Percentiles rank a stretch among this genome's conserved stretches.
These are phyloP conservation scores for Lacerta viridis DNA, from an alignment of 2,797 vertebrate species.

Conservation along the genomic window DNA sequence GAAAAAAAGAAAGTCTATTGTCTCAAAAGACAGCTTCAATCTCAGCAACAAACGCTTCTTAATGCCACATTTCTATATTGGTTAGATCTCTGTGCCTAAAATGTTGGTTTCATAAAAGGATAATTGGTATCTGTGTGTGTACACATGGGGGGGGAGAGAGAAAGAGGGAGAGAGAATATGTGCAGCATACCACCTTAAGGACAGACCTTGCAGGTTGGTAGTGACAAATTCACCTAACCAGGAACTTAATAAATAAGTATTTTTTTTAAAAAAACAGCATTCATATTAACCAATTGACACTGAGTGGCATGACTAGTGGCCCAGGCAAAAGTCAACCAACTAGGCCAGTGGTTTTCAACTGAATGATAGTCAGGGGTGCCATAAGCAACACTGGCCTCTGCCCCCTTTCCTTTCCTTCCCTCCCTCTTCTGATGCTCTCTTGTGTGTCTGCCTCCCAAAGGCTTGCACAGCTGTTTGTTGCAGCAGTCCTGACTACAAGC, in stretches of 20 bases:
- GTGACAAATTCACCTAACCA: neutral
- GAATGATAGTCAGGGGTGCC: too few relatives aligned
- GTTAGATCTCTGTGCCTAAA: neutral
- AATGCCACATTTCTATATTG: neutral
- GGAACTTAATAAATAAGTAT: neutral
- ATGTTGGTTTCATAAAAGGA: neutral
- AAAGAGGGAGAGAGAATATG: too few relatives aligned
- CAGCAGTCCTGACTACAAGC: too few relatives aligned
- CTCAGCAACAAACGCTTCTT: neutral
- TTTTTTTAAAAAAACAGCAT: too few relatives aligned
- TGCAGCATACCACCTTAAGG: neutral
- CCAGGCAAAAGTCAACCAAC: neutral
- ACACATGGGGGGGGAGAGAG: too few relatives aligned
- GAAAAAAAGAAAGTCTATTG: neutral
- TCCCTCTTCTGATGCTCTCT: too few relatives aligned
- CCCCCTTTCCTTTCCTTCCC: too few relatives aligned
- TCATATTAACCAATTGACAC: neutral
- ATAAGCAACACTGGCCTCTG: too few relatives aligned
- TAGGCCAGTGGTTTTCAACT: too few relatives aligned
- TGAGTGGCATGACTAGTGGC: neutral
- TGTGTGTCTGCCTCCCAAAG: too few relatives aligned
- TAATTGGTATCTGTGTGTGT: neutral
- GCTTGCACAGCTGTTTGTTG: too few relatives aligned
- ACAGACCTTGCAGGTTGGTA: neutral
- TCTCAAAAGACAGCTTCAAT: conserved; percentile 7